Conservation (phyloP, 2,797 vertebrate genomes). For the Bradypus variegatus region DNA sequence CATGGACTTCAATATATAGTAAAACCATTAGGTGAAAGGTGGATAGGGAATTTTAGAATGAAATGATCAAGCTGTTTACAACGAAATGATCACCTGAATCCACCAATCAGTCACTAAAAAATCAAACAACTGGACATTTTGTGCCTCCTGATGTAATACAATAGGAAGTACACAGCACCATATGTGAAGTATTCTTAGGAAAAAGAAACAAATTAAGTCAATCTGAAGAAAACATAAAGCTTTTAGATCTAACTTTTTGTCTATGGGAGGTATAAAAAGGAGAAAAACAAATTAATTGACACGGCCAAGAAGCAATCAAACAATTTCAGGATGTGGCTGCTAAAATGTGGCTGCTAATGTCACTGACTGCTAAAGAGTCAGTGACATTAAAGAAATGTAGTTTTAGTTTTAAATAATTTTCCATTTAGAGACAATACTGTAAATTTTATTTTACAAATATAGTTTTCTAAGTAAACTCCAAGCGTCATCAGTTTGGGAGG, state of each 20-base stretch:
- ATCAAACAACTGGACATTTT: neutral
- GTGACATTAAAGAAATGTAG: accelerated
- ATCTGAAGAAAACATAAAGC: neutral
- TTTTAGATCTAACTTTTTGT: neutral
- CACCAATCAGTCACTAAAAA: neutral
- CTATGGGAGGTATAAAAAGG: neutral
- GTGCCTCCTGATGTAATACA: neutral
- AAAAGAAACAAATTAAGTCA: neutral
- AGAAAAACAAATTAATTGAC: neutral
- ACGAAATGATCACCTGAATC: neutral
- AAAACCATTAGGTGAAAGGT: too few species aligned
- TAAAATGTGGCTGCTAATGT: too few species aligned
- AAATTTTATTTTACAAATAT: neutral
- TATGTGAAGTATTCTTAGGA: neutral
- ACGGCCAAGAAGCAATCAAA: neutral
- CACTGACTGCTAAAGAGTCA: too few species aligned
- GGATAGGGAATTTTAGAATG: neutral
- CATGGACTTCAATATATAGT: neutral
- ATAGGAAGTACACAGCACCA: neutral
- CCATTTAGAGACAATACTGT: neutral
- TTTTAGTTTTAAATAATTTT: neutral
- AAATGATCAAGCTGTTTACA: neutral
- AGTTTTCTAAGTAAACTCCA: neutral
- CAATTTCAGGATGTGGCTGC: neutral
- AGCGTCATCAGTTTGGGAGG: neutral